A percentile compares a stretch with the other conserved stretches of the same genome.
These are phyloP conservation scores for Aspidoscelis tigris DNA, from an alignment of 2,113 vertebrate genomes.

Conservation along the genomic window DNA sequence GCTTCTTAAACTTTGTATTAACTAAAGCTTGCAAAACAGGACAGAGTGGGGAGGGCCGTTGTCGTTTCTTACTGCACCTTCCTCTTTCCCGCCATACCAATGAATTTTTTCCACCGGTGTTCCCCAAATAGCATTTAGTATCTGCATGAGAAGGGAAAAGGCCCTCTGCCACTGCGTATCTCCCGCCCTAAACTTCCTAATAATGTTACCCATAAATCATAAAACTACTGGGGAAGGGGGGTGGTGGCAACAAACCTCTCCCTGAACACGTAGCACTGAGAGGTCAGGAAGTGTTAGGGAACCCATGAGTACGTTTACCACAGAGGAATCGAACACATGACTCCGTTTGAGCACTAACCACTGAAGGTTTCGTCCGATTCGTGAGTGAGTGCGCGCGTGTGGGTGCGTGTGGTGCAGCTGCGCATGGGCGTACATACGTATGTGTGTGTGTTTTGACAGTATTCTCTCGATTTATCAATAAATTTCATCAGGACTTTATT, in stretches of 20 bases:
- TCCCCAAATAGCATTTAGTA: conserved; percentile 1
- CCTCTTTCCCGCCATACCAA: neutral
- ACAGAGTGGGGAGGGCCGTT: no score
- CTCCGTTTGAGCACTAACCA: conserved; percentile 80
- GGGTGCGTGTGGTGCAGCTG: neutral
- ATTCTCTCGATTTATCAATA: conserved; percentile 80
- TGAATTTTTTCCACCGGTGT: neutral
- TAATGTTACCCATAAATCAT: neutral
- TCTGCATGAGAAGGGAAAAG: neutral
- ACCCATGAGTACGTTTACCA: conserved; percentile 73
- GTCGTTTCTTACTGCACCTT: neutral
- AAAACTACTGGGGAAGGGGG: neutral
- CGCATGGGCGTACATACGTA: neutral
- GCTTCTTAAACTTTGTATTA: neutral
- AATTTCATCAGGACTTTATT: conserved; percentile 76
- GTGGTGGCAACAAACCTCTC: conserved; percentile 57
- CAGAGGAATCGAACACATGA: conserved; percentile 75
- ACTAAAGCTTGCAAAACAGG: neutral
- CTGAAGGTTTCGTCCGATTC: conserved; percentile 63
- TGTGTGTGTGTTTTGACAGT: conserved; percentile 77
- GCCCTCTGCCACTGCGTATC: conserved; percentile 54
- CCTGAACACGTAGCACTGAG: conserved; percentile 67
- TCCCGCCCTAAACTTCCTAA: neutral
- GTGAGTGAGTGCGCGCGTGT: neutral
- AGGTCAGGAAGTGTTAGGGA: conserved; percentile 76